phyloP scores from a whole-genome alignment of 2,888 invertebrate genomes.

The Aproaerema taeniolella region DNA sequence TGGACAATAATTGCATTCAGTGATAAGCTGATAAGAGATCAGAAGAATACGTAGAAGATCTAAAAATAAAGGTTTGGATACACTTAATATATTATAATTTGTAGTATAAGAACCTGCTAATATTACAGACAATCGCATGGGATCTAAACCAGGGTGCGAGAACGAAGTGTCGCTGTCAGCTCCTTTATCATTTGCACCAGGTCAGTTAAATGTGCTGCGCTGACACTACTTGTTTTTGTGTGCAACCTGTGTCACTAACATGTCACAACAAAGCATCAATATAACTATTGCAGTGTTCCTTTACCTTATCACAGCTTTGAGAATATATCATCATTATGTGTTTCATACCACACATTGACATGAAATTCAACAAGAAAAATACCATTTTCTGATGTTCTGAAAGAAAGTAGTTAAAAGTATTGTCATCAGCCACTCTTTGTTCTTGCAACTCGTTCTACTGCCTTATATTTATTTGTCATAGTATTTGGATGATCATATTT shows the following conservation, averaged over 20 bases:
- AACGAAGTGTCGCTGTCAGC: slow-evolving; percentile 74
- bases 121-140: slow-evolving; percentile 76
- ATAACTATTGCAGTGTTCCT: slow-evolving; percentile 8
- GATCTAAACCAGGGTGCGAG: slow-evolving; percentile 71
- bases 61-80: too few relatives aligned
- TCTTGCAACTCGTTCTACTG: neutral
- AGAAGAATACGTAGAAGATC: too few relatives aligned
- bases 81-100: too few relatives aligned
- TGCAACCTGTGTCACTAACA: slow-evolving; percentile 74
- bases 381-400: too few relatives aligned
- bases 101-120: slow-evolving; percentile 56
- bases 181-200: slow-evolving; percentile 74
- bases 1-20: too few relatives aligned
- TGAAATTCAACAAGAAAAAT: neutral
- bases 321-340: slow-evolving; percentile 2
- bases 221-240: slow-evolving; percentile 66
- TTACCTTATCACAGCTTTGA: slow-evolving; percentile 5
- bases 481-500: slow-evolving; percentile 6
- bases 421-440: neutral
- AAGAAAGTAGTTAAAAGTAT: too few relatives aligned
- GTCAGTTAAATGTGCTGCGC: slow-evolving; percentile 73
- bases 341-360: slow-evolving; percentile 1
- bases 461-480: neutral
- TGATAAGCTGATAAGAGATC: too few relatives aligned
- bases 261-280: slow-evolving; percentile 7